Conservation (phyloP, 2,797 vertebrate species). For the Bryconaethiops microstoma region DNA sequence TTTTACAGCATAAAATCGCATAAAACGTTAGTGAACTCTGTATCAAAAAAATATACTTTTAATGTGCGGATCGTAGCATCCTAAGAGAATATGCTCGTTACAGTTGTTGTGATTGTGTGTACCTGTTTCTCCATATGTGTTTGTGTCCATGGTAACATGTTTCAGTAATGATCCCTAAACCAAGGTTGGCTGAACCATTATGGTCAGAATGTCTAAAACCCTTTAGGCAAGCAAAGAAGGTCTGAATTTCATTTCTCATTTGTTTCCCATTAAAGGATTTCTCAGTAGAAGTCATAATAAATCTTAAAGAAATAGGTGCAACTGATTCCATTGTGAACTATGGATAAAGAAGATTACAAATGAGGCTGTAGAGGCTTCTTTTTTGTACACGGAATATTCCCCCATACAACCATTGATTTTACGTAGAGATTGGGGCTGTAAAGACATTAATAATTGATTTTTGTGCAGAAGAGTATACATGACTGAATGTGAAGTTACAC, state of each 20-base stretch:
- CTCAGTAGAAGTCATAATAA: not conserved
- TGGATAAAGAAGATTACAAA: not conserved
- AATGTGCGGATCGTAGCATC: no score
- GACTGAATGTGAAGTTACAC: no score
- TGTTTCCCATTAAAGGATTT: not conserved
- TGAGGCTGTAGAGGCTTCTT: no score
- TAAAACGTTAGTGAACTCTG: no score
- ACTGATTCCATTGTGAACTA: not conserved
- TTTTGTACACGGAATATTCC: no score
- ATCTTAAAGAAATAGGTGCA: not conserved
- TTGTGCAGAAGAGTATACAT: no score
- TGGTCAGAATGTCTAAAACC: constrained; percentile 3
- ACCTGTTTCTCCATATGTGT: not conserved
- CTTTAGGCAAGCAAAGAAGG: not conserved
- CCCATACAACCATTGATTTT: no score
- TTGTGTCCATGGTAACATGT: constrained; percentile 16
- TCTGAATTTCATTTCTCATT: constrained; percentile 12
- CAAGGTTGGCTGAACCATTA: constrained; percentile 7
- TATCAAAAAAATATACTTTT: no score
- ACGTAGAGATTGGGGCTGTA: no score
- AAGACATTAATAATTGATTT: no score
- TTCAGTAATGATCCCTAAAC: constrained; percentile 9
- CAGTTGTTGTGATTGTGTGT: not conserved
- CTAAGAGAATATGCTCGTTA: no score
- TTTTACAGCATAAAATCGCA: no score